Conservation (phyloP, 2,113 vertebrate genomes). For the Synodontis membranacea region DNA sequence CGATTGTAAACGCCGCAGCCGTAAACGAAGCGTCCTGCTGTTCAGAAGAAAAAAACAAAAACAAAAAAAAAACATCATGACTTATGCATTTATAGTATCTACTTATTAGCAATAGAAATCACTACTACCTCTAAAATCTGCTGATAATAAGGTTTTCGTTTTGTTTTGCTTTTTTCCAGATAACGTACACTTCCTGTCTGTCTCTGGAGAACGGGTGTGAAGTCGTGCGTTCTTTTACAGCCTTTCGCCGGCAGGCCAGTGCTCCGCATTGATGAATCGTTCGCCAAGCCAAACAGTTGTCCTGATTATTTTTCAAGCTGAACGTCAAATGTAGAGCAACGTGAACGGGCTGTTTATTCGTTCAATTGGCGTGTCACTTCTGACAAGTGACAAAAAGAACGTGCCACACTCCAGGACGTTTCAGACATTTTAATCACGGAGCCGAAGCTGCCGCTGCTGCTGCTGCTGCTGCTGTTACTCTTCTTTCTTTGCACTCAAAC, state of each 20-base stretch:
- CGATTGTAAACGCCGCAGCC: not conserved
- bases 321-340: not conserved
- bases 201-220: not conserved
- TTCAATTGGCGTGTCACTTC: constrained; percentile 3
- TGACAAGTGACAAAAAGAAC: not conserved
- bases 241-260: not conserved
- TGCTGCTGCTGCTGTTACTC: not conserved
- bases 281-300: not conserved
- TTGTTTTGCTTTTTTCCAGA: too few species aligned
- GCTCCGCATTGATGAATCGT: not conserved
- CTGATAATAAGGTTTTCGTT: too few species aligned
- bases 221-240: not conserved
- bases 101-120: not conserved
- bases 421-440: not conserved
- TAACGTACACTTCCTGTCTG: not conserved
- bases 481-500: not conserved
- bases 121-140: not conserved
- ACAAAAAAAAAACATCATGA: too few species aligned
- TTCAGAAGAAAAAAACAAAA: too few species aligned
- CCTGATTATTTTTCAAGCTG: constrained; percentile 11
- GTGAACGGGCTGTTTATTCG: not conserved
- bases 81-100: not conserved
- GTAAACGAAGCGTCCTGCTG: constrained; percentile 1
- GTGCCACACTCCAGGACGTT: not conserved
- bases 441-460: not conserved